Evolutionary conservation across 1,140 invertebrate species (phyloP), one percentile per base, ranked within the genome.

Genomic region (Trachelipus rathkii): DNA sequence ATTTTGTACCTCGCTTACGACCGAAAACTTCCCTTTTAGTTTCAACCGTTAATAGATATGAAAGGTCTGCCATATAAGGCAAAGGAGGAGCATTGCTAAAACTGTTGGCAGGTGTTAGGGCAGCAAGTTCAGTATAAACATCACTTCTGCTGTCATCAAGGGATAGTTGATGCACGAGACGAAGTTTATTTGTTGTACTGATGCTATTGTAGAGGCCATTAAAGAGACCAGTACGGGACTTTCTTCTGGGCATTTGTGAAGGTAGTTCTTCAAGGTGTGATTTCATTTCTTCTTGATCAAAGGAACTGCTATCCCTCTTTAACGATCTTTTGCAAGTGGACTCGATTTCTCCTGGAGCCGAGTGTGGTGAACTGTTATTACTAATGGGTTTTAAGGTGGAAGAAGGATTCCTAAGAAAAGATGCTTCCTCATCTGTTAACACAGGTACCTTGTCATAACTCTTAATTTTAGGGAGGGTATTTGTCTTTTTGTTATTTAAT

Each of bases 1-100:
- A 87, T 71, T 85, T 85, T 23, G 86, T 86, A 72, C 69, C 53
- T 43, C 86, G 85, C 74, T 87, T 86, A 33, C 84, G 78, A n/a
- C 84, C 77, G 75, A 86, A 85, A 73, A 84, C 84, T 7, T 82
- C 72, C 53, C 82, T 75, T 23, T 84, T 79, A 76, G 84, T 83
- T 66, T 85, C 84, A 0, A 83, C 83, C 60, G 83, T 75, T 53
- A 76, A 73, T 45, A 76, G 74, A 23, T 72, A 74, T 11, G 81
- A 75, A 53, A 76, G 80, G 72, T 78, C 78, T 15, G 46, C 75
- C 2, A 73, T 77, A 45, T 75, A 77, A 43, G 73, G 75, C 10
- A 75, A 66, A 23, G 78, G 77, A 15, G 80, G 75, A 0, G 76
- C 79, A 11, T 72, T 73, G n/a, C 73, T 76, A 1, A 79, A 68